Evolutionary conservation across 1,140 invertebrate species (phyloP).

Genomic region (Anastrepha ludens): DNA sequence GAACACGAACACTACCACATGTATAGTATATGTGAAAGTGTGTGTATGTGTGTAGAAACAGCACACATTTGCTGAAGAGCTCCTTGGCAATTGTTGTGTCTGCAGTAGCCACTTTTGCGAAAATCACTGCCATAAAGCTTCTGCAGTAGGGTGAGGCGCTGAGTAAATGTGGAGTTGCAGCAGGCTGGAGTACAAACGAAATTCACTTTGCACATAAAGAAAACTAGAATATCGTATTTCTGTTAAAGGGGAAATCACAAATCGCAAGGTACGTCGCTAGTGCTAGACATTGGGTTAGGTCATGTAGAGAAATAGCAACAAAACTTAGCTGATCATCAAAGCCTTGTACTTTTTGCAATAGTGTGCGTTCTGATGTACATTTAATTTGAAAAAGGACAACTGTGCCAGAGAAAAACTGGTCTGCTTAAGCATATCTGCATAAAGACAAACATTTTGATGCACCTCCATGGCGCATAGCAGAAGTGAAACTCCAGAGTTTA

Average conservation of each 20-base stretch:
- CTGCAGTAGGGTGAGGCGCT: background rate
- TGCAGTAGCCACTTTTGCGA: conserved; percentile 43
- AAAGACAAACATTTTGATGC: too few relatives aligned
- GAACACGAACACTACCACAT: background rate
- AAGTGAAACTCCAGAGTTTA: too few relatives aligned
- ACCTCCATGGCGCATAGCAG: too few relatives aligned
- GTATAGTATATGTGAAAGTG: background rate
- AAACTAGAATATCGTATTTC: conserved; percentile 21
- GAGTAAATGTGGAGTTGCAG: background rate
- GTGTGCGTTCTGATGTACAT: too few relatives aligned
- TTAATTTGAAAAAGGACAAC: too few relatives aligned
- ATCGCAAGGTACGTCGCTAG: background rate
- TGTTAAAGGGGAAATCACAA: background rate
- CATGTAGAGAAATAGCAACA: background rate
- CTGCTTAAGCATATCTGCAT: too few relatives aligned
- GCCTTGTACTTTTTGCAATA: too few relatives aligned
- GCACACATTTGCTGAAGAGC: background rate
- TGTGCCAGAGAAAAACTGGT: too few relatives aligned
- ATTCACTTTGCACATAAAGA: conserved; percentile 37
- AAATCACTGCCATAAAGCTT: conserved; percentile 35
- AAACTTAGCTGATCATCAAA: too few relatives aligned
- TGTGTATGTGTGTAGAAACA: background rate
- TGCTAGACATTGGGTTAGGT: conserved; percentile 23
- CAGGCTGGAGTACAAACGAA: background rate
- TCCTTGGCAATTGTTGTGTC: conserved; percentile 26